Conservation (phyloP, 2,888 invertebrate genomes). For the Cristatella mucedo region DNA sequence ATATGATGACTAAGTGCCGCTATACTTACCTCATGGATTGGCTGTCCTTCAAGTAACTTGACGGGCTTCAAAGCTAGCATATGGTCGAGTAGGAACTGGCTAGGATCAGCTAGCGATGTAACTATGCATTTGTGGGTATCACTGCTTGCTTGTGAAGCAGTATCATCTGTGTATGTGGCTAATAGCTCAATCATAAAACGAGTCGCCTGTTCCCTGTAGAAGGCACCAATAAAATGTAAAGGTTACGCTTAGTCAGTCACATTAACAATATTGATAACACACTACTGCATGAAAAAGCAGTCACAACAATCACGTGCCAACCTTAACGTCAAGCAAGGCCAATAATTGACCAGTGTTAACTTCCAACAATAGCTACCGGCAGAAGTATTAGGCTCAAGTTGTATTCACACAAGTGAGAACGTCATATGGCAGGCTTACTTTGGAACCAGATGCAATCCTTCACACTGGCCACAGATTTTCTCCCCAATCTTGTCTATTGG, state of each 20-base stretch:
- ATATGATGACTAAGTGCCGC: too few species aligned
- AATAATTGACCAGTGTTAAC: too few species aligned
- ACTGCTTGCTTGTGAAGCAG: slow-evolving; percentile 85
- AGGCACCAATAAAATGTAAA: slow-evolving; percentile 20
- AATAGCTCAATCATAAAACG: slow-evolving; percentile 92
- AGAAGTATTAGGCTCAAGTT: too few species aligned
- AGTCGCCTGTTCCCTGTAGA: slow-evolving; percentile 63
- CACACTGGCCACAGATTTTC: too few species aligned
- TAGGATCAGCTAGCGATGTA: slow-evolving; percentile 83
- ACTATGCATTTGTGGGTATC: slow-evolving; percentile 79
- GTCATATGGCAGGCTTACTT: too few species aligned
- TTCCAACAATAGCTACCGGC: too few species aligned
- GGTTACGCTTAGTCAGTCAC: background rate
- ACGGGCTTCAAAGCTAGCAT: slow-evolving; percentile 82
- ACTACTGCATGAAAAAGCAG: slow-evolving; percentile 1
- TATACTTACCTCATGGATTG: slow-evolving; percentile 65
- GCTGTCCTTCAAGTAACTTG: slow-evolving; percentile 78
- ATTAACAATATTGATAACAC: slow-evolving; percentile 2
- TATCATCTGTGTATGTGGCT: slow-evolving; percentile 88
- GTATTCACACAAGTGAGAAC: too few species aligned
- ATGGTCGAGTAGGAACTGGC: slow-evolving; percentile 85
- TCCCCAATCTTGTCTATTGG: too few species aligned
- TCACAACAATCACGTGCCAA: too few species aligned
- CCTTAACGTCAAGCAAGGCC: too few species aligned
- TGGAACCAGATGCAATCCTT: too few species aligned